Conservation (phyloP, 1,140 invertebrate species). For the Myzus persicae region DNA sequence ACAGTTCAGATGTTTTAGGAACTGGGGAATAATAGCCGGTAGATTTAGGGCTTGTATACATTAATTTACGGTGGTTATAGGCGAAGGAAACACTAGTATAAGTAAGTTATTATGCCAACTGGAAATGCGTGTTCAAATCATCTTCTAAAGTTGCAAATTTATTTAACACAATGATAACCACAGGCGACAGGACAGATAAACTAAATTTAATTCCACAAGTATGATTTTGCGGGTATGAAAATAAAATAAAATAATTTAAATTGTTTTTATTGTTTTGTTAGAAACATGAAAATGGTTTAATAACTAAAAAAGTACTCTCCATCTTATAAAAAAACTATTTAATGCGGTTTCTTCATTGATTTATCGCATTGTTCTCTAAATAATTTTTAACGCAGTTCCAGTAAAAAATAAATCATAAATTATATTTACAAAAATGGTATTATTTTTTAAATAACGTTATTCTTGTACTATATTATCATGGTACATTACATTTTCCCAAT, state of each 20-base stretch:
- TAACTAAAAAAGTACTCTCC: background rate
- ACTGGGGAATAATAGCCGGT: background rate
- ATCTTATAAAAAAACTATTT: background rate
- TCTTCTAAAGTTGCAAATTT: conserved; percentile 22
- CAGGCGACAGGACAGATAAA: conserved; percentile 5
- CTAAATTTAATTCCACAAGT: background rate
- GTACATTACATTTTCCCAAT: background rate
- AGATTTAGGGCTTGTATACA: background rate
- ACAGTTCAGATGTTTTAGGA: background rate
- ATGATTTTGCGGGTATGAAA: background rate
- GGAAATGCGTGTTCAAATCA: background rate
- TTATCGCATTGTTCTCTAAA: background rate
- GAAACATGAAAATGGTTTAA: background rate
- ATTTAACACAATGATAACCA: background rate
- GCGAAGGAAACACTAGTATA: background rate
- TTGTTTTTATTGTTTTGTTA: background rate
- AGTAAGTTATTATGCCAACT: background rate
- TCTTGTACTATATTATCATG: background rate
- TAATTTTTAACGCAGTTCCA: background rate
- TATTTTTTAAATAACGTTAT: background rate
- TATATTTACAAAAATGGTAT: background rate
- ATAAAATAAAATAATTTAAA: background rate
- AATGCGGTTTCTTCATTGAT: background rate
- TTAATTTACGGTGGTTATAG: background rate
- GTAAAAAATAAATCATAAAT: background rate